Evolutionary conservation across 2,113 vertebrate genomes (phyloP).

Genomic region (Percina caprodes): DNA sequence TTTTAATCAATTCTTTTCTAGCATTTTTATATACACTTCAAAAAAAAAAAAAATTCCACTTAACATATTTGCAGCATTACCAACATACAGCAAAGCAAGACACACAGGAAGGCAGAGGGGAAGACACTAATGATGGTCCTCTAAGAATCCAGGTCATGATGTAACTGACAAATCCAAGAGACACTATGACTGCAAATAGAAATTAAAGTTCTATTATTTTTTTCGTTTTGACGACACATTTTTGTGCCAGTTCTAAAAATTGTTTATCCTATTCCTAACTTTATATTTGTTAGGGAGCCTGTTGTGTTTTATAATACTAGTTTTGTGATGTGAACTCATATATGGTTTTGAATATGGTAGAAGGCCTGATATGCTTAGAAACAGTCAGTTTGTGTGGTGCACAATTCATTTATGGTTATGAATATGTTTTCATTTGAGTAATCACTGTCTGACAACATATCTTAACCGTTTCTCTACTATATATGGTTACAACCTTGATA

Average conservation of each 20-base stretch:
- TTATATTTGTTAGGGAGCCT: too few relatives aligned
- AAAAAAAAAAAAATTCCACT: neutral
- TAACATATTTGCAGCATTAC: neutral
- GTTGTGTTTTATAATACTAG: too few relatives aligned
- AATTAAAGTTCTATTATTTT: neutral
- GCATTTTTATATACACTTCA: neutral
- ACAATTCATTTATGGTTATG: too few relatives aligned
- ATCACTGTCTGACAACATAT: too few relatives aligned
- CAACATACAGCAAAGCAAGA: neutral
- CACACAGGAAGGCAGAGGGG: neutral
- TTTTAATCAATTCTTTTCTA: neutral
- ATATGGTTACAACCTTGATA: too few relatives aligned
- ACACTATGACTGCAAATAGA: neutral
- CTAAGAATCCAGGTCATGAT: constrained; percentile 22
- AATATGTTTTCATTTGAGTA: too few relatives aligned
- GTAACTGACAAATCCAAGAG: neutral
- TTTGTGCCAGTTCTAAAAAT: neutral
- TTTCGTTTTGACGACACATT: neutral
- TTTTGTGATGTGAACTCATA: too few relatives aligned
- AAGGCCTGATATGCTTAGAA: too few relatives aligned
- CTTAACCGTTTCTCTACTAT: too few relatives aligned
- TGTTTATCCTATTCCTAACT: neutral
- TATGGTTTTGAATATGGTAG: too few relatives aligned
- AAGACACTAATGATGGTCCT: neutral
- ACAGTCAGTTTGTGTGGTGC: too few relatives aligned